Evolutionary conservation across 1,140 invertebrate genomes (phyloP).

Genomic region (Dysdera silvatica): DNA sequence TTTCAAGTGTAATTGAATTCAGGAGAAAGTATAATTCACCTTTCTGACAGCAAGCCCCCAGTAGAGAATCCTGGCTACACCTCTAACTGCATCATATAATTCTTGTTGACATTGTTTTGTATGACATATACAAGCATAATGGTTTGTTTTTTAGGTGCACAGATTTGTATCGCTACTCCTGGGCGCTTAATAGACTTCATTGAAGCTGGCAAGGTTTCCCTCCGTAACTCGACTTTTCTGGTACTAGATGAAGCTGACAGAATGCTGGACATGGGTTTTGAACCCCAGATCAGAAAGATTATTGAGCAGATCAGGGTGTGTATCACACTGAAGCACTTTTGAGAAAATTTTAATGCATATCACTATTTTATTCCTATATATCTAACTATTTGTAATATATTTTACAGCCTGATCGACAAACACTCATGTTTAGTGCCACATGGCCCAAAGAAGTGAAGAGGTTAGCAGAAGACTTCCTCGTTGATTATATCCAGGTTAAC

Average conservation of each 20-base stretch:
- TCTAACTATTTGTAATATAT: conserved; percentile 35
- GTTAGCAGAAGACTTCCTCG: conserved; percentile 51
- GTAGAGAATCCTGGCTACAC: no score
- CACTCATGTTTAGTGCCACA: conserved; percentile 34
- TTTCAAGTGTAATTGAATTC: no score
- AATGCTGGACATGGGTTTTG: conserved; percentile 99
- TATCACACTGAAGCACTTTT: neutral
- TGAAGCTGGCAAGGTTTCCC: conserved; percentile 76
- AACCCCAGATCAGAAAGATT: conserved; percentile 96
- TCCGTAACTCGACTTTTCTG: conserved; percentile 81
- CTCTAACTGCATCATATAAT: no score
- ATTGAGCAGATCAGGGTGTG: conserved; percentile 69
- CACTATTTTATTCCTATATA: no score
- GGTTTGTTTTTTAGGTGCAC: conserved; percentile 58
- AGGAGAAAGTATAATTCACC: no score
- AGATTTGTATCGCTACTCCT: conserved; percentile 86
- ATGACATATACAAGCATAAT: no score
- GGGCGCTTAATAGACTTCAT: conserved; percentile 93
- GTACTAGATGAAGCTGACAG: conserved; percentile 97
- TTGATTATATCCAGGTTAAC: conserved; percentile 49
- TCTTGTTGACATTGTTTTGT: no score
- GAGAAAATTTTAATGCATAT: neutral
- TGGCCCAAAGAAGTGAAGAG: conserved; percentile 52
- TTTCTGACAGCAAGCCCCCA: no score
- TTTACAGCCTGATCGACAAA: conserved; percentile 30